Evolutionary conservation across 2,888 invertebrate genomes (phyloP), one percentile per base, ranked within the genome.

Genomic region (Odontocerum albicorne): DNA sequence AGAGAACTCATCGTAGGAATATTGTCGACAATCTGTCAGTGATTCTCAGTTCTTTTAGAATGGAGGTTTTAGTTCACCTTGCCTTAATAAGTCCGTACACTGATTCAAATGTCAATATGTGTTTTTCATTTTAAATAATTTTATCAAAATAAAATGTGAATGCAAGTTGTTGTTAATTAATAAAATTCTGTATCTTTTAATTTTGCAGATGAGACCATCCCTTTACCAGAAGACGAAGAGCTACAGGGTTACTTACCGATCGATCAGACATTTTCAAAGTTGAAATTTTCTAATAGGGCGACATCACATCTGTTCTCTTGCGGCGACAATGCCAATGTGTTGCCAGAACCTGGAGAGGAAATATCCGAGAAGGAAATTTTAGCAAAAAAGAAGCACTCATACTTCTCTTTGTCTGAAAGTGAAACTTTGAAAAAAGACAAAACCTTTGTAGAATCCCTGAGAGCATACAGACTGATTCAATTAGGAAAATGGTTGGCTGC

Each of bases 171-270:
- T 10, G 27, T 27, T 27, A 27, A 35, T 2, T 1, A 7, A 1
- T 15, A 12, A 12, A 35, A 7, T 35, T 1, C 13, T 12, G 6
- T 17, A n/a, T n/a, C n/a, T 8, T 35, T 8, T 33, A 46, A 55
- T 8, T 35, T 67, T 69, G 49, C 66, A 87, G 87, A 83, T 69
- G 72, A 73, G 31, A 78, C 80, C 60, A 77, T 82, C 38, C 89
- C 91, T 2, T 73, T 92, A 47, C 85, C 86, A 0, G 92, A 92
- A 71, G 92, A 92, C 70, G 83, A 84, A 64, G 88, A 89, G 68
- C 71, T 92, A 46, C 84, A 88, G 66, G 90, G 91, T 15, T 92
- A 92, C 72, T 71, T 88, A 59, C 91, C 90, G 0, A 72, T 92
- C 33, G 83, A 83, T 64, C 75, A 74, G 42, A 79, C 79, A 43